Evolutionary conservation across 2,113 vertebrate genomes (phyloP), one percentile per base, ranked within the genome.

Genomic region (Gambusia holbrooki): DNA sequence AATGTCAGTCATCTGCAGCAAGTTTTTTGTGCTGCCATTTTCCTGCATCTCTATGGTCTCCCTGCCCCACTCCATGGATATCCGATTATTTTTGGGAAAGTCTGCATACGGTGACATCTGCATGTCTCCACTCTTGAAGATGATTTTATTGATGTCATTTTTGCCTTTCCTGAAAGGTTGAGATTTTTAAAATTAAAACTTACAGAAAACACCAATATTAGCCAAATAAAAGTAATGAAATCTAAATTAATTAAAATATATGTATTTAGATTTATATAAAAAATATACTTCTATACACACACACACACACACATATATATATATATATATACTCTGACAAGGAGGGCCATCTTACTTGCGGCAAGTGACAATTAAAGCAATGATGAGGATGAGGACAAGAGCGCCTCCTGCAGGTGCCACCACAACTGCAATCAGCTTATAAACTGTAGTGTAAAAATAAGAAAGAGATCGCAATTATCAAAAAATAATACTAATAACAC

Each of bases 31-130:
- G 93, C 98, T 99, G 85, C 98, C 97, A 0, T 98, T 99, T 92
- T 99, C 98, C 54, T 99, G 98, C 97, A 99, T 98, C 88, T 99
- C 98, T 1, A 99, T 98, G 73, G 96, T 97, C 90, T 99, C 98
- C 79, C 97, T 91, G 79, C 97, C 96, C 98, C 98, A 99, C 88
- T 99, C 97, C 82, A 95, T 96, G 40, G 96, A 96, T 69, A 95
- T 94, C 3, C 97, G 95, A 81, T 95, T 97, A 54, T 93, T 96
- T 92, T 99, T 98, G 4, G 97, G 95, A 73, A 97, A 97, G 90
- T 99, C 98, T 1, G 97, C 93, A 9, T 98, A 99, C 0, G 98
- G 97, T 58, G 97, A 98, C 97, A 98, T 96, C 89, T 98, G 98
- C 90, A 99, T 95, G 85, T 99, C 98, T 68, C 96, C 97, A 62